Base-by-base conservation (phyloP, 92 coral and sea anemone genomes). In the Palythoa grandiflora region DNA sequence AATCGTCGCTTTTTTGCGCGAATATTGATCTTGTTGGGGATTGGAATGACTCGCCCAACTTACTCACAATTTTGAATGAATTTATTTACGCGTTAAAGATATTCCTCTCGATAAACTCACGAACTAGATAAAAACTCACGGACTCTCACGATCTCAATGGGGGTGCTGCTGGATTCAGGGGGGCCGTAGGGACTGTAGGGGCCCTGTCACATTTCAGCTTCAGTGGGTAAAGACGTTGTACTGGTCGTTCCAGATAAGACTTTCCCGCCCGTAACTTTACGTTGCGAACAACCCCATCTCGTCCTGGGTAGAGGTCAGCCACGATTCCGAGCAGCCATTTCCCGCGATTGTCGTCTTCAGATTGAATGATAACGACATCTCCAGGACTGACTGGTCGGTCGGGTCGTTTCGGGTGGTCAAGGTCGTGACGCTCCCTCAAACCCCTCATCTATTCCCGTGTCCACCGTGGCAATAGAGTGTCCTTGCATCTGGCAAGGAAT, bases 271-370 rank as follows among this genome's bases (percentile, higher is more conserved):
- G 60, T 13, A 75, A 20, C 35, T 53, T 77, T 13, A 77, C 68
- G 68, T 68, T 77, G 16, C 83, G 83, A 17, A 77, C 63, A 60
- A 75, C 21, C 16, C 80, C 63, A 36, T 75, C 80, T 9, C 36
- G 60, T 36, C 80, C 80, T 0, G 39, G 63, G 61, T 75, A 44
- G 61, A 21, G 37, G 14, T 75, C 38, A 9, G 6, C 63, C 60
- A 75, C 80, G 11, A 75, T 75, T 14, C 80, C 80, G 6, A 17
- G 80, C 7, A 36, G 80, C 80, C 80, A 75, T 48, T 75, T 75
- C 2, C 60, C 80, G 5, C 80, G 38, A n/a, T 75, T 75, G 6
- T 61, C 12, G 1, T 75, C 80, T 9, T 75, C 80, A 7, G 39
- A 17, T 17, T 50, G 38, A 9, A 75, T 48, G 38, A 75, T 75